A percentile compares a stretch with the other conserved stretches of the same genome.
These are phyloP conservation scores for Philopotamus ludificatus DNA, from an alignment of 1,140 invertebrate species.

Conservation along the genomic window DNA sequence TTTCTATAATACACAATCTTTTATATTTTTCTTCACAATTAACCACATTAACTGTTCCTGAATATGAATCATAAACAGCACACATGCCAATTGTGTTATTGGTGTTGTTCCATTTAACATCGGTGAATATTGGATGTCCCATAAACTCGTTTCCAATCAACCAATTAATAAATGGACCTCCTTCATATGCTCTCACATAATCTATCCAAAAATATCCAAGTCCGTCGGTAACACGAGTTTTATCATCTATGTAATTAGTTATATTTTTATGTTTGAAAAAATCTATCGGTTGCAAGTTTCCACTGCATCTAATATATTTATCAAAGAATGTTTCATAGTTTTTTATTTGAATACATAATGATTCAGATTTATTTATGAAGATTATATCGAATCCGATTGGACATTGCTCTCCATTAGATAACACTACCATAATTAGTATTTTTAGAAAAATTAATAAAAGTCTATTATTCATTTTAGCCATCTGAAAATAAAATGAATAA, in stretches of 20 bases:
- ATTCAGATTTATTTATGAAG: background rate
- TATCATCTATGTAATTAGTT: too few relatives aligned
- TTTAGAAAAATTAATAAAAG: background rate
- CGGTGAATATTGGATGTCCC: background rate
- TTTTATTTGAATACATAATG: constrained; percentile 46
- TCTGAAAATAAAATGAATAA: background rate
- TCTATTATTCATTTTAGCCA: background rate
- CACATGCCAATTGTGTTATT: background rate
- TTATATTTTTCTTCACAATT: constrained; percentile 48
- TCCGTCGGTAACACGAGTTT: constrained; percentile 22
- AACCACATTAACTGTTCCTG: constrained; percentile 46
- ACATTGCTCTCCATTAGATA: background rate
- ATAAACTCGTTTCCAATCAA: constrained; percentile 42
- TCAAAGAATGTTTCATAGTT: constrained; percentile 46
- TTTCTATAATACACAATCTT: constrained; percentile 50
- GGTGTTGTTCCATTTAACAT: background rate
- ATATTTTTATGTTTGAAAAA: constrained; percentile 43
- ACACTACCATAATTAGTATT: background rate
- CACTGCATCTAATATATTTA: constrained; percentile 47
- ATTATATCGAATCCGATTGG: background rate
- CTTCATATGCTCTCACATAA: constrained; percentile 48
- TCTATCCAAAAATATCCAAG: constrained; percentile 48
- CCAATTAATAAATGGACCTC: constrained; percentile 49
- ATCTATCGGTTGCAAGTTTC: constrained; percentile 45
- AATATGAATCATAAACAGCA: constrained; percentile 36